Percentiles rank a stretch among this genome's conserved stretches.
phyloP scores from a whole-genome alignment of 2,113 vertebrate species.

The Ictidomys tridecemlineatus region DNA sequence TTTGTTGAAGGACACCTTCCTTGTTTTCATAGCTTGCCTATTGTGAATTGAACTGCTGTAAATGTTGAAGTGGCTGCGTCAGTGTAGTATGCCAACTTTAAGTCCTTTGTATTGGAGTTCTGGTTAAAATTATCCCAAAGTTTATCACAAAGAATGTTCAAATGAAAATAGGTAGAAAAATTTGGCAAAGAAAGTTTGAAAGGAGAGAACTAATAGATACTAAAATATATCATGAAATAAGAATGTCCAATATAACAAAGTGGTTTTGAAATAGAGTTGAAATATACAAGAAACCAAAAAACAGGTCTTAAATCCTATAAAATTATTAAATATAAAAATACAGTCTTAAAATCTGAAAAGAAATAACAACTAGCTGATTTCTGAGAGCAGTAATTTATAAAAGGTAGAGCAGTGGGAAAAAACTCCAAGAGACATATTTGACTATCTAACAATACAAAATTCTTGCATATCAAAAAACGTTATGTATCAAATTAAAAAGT shows the following conservation, averaged over 20 bases:
- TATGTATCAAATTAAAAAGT: neutral
- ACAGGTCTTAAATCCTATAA: neutral
- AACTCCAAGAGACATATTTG: neutral
- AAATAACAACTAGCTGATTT: neutral
- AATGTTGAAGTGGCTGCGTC: too few species aligned
- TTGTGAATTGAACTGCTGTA: too few species aligned
- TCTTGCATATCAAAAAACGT: neutral
- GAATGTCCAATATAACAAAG: neutral
- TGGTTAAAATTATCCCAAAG: neutral
- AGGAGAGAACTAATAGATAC: neutral
- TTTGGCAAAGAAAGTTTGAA: neutral
- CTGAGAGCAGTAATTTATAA: neutral
- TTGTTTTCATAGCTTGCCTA: too few species aligned
- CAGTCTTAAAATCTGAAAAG: neutral
- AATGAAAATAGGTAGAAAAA: neutral
- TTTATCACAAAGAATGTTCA: neutral
- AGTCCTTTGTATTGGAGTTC: neutral
- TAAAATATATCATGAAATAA: conserved; percentile 2
- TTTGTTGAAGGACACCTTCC: too few species aligned
- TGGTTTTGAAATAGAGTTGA: neutral
- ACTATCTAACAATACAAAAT: neutral
- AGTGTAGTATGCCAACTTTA: too few species aligned
- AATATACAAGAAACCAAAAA: neutral
- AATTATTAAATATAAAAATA: neutral
- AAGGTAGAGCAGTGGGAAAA: neutral